Evolutionary conservation across 2,113 vertebrate genomes (phyloP).

Genomic region (Myrmecobius fasciatus): DNA sequence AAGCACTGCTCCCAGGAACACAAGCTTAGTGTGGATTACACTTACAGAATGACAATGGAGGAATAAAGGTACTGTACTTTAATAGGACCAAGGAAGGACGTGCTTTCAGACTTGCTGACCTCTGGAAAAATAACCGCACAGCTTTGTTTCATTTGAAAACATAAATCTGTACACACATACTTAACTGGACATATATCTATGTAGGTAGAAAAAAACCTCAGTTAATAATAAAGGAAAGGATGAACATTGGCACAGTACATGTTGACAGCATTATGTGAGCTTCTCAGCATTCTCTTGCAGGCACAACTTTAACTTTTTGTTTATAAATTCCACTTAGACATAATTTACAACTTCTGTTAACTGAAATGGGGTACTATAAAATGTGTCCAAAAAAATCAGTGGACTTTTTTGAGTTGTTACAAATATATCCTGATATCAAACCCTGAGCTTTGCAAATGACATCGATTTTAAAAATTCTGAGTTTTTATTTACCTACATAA

Average conservation of each 20-base stretch:
- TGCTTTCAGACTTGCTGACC: slow-evolving; percentile 1
- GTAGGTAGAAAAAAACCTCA: slow-evolving; percentile 64
- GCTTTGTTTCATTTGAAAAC: slow-evolving; percentile 76
- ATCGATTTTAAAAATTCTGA: slow-evolving; percentile 67
- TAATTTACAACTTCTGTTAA: slow-evolving; percentile 81
- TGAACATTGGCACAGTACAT: slow-evolving; percentile 55
- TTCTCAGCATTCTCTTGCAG: slow-evolving; percentile 74
- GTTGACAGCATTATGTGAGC: slow-evolving; percentile 80
- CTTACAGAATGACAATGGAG: slow-evolving; percentile 52
- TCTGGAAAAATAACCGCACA: slow-evolving; percentile 60
- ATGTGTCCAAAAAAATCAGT: slow-evolving; percentile 75
- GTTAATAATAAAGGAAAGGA: slow-evolving; percentile 68
- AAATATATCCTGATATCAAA: slow-evolving; percentile 77
- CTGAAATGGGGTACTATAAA: slow-evolving; percentile 80
- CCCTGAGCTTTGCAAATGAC: slow-evolving; percentile 60
- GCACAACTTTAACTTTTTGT: slow-evolving; percentile 79
- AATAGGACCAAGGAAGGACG: slow-evolving; percentile 25
- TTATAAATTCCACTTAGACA: slow-evolving; percentile 80
- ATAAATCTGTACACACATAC: slow-evolving; percentile 75
- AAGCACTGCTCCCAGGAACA: slow-evolving; percentile 59
- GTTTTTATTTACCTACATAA: slow-evolving; percentile 70
- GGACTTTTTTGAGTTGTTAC: slow-evolving; percentile 72
- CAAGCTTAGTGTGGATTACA: slow-evolving; percentile 54
- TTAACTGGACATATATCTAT: slow-evolving; percentile 68
- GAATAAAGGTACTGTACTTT: slow-evolving; percentile 43